Conservation (phyloP, 2,113 vertebrate species). For the Neodon shergylaensis region DNA sequence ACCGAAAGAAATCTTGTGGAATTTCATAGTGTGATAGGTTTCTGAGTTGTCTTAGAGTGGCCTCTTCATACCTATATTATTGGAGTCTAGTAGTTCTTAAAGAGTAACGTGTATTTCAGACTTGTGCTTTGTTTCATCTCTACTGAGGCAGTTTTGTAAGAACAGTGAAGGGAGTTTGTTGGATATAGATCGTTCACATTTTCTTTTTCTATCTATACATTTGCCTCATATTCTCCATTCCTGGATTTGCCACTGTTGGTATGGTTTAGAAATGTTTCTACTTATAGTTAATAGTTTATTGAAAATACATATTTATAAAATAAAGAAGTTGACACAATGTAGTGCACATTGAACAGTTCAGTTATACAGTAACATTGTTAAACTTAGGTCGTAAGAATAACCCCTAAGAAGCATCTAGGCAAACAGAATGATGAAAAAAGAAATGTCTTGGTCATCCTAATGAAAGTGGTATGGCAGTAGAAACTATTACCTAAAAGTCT, state of each 20-base stretch:
- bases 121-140: neutral
- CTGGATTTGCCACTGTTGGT: constrained; percentile 7
- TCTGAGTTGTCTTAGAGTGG: neutral
- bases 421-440: neutral
- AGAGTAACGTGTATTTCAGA: neutral
- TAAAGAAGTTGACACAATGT: constrained; percentile 30
- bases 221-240: neutral
- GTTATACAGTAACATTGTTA: neutral
- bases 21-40: neutral
- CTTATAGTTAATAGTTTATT: constrained; percentile 3
- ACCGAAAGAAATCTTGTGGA: neutral
- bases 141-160: neutral
- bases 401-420: neutral
- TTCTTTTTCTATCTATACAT: constrained; percentile 24
- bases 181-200: neutral
- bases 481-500: constrained; percentile 43
- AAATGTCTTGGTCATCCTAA: neutral
- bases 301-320: constrained; percentile 38
- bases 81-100: neutral
- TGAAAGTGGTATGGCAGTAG: constrained; percentile 16
- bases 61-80: neutral
- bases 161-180: constrained; percentile 33
- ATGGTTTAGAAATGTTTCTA: neutral
- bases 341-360: constrained; percentile 32
- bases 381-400: constrained; percentile 1